Conservation (phyloP, 1,140 invertebrate genomes). For the Drosophila punjabiensis region DNA sequence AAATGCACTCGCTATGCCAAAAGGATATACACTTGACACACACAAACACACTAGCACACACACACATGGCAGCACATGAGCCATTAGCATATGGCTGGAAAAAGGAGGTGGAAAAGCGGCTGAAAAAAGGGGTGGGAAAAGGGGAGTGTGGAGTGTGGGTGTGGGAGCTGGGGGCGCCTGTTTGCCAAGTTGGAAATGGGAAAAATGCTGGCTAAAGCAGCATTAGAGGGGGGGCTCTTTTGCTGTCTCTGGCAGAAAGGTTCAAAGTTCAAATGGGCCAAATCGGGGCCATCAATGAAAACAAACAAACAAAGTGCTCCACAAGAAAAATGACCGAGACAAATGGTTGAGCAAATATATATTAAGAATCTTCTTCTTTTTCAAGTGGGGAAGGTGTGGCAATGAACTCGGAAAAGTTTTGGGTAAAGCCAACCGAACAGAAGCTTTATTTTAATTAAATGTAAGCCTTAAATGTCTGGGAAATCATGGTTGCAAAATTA, state of each 20-base stretch:
- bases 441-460: not conserved
- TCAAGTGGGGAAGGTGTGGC: not conserved
- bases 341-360: slow-evolving; percentile 20
- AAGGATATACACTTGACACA: slow-evolving; percentile 79
- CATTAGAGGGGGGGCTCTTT: not conserved
- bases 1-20: slow-evolving; percentile 76
- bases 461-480: not conserved
- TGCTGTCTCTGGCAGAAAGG: slow-evolving; percentile 50
- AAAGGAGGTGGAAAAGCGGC: slow-evolving; percentile 5
- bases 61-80: slow-evolving; percentile 30
- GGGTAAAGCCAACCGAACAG: not conserved
- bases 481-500: too few relatives aligned
- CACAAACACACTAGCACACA: slow-evolving; percentile 30
- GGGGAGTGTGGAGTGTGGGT: too few relatives aligned
- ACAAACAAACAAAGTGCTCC: slow-evolving; percentile 37
- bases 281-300: slow-evolving; percentile 57
- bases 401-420: slow-evolving; percentile 8
- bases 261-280: slow-evolving; percentile 72
- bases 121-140: not conserved
- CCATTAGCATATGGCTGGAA: slow-evolving; percentile 54
- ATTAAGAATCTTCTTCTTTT: not conserved
- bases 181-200: slow-evolving; percentile 23
- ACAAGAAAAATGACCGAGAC: slow-evolving; percentile 26
- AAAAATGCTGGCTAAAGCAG: slow-evolving; percentile 9
- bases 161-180: slow-evolving; percentile 12